Percentiles rank a stretch among this genome's conserved stretches.
These are phyloP conservation scores for Hermaeophaga mercurialis DNA, from an alignment of 2,888 invertebrate species.

Conservation along the genomic window DNA sequence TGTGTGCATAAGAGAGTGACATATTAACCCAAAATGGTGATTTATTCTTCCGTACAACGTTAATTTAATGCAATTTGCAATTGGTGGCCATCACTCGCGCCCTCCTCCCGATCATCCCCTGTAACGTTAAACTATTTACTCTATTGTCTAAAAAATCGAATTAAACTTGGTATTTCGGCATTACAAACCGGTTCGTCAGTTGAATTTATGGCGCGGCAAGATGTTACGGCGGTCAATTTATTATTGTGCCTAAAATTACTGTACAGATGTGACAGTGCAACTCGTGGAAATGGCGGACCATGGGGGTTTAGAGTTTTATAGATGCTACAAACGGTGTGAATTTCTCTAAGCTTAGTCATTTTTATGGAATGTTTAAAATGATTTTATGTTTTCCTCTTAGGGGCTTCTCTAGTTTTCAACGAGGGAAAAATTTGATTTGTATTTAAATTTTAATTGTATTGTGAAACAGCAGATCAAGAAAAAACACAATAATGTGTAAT, in stretches of 20 bases:
- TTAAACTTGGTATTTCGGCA: slow-evolving; percentile 16
- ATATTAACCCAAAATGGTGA: slow-evolving; percentile 14
- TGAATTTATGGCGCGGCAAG: slow-evolving; percentile 34
- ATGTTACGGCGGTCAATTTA: slow-evolving; percentile 39
- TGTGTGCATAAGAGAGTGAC: background rate
- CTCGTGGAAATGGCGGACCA: slow-evolving; percentile 17
- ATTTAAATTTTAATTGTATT: no score
- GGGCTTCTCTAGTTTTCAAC: no score
- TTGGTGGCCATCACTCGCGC: slow-evolving; percentile 3
- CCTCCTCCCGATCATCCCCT: background rate
- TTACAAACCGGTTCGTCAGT: slow-evolving; percentile 24
- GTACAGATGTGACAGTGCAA: slow-evolving; percentile 32
- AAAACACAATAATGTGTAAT: no score
- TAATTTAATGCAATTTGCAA: slow-evolving; percentile 10
- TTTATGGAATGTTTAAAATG: no score
- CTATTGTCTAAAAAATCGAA: slow-evolving; percentile 17
- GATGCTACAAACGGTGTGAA: background rate
- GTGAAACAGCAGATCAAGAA: no score
- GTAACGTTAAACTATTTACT: slow-evolving; percentile 9
- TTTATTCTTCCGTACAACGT: slow-evolving; percentile 1
- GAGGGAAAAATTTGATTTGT: no score
- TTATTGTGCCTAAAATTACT: slow-evolving; percentile 34
- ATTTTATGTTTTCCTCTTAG: no score
- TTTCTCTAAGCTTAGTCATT: no score
- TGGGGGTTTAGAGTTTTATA: background rate